Evolutionary conservation across 2,797 vertebrate species (phyloP), one percentile per base, ranked within the genome.

Genomic region (Gallinago stenura): DNA sequence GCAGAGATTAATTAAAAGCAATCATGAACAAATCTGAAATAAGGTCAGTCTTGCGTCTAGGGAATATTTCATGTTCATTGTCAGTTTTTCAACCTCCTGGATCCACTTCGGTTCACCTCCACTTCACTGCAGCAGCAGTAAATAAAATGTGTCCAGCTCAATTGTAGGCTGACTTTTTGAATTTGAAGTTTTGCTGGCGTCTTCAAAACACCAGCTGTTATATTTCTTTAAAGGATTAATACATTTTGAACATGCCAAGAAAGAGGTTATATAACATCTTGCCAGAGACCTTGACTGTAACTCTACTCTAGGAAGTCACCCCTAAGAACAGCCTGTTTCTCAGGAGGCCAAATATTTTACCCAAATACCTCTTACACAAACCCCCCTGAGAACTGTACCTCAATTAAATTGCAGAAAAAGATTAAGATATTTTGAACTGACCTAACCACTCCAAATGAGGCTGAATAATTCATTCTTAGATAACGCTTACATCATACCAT

Each of bases 131-230:
- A 79, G 58, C 22, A 68, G 48, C 72, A 48, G 50, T 66, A 88
- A 83, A 64, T 64, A 93, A 91, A 81, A 82, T 0, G 5, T 35
- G 51, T 51, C 2, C 8, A 76, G 25, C 43, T 90, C 62, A 84
- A 6, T 28, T 84, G 66, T n/a, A 72, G 77, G 45, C 15, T 79
- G 54, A 48, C 33, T 18, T 43, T 88, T 61, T 86, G 83, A 83
- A 72, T 50, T 30, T 56, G 39, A 65, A 30, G 19, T 96, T 96
- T 80, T 92, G 75, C 71, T 91, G 78, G 80, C 20, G 9, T 65
- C 45, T 85, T 91, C 61, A 81, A 62, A 92, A 93, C 82, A 96
- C 50, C 76, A 86, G 94, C 84, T 96, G 69, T 75, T 96, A 15
- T 87, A 46, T 30, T 90, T 92, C 77, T 95, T 93, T 75, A 81